These are phyloP conservation scores for Harlomillsia oculata DNA, from an alignment of 1,140 invertebrate genomes.

Conservation along the genomic window DNA sequence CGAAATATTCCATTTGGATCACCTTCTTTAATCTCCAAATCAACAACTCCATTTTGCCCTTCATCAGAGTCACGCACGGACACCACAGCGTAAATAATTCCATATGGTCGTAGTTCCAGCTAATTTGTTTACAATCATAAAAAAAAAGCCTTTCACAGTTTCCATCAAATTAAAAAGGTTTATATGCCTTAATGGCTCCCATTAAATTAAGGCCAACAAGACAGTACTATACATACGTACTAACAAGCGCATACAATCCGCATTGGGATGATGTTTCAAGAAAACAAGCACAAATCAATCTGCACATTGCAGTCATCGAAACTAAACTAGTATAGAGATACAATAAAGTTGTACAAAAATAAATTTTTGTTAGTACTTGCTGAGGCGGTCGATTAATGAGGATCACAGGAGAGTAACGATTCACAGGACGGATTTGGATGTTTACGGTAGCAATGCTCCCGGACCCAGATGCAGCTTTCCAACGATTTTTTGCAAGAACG, in stretches of 20 bases:
- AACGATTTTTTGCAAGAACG: slow-evolving; percentile 32
- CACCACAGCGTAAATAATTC: slow-evolving; percentile 82
- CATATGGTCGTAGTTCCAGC: slow-evolving; percentile 48
- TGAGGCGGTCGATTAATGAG: slow-evolving; percentile 45
- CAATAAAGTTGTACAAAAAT: background rate
- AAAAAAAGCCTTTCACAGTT: background rate
- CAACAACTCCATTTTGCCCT: slow-evolving; percentile 73
- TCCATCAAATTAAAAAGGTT: too few relatives aligned
- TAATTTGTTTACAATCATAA: slow-evolving; percentile 3
- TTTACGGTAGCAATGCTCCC: slow-evolving; percentile 61
- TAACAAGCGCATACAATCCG: too few relatives aligned
- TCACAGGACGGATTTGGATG: slow-evolving; percentile 72
- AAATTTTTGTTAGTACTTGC: slow-evolving; percentile 26
- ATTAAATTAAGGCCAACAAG: too few relatives aligned
- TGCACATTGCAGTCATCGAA: background rate
- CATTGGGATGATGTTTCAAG: too few relatives aligned
- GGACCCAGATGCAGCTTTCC: slow-evolving; percentile 40
- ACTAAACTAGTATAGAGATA: background rate
- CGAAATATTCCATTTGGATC: slow-evolving; percentile 79
- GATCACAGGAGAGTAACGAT: slow-evolving; percentile 75
- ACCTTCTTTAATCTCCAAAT: slow-evolving; percentile 76
- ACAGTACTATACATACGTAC: too few relatives aligned
- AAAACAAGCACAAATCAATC: too few relatives aligned
- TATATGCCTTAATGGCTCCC: too few relatives aligned
- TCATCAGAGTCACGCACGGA: slow-evolving; percentile 69